These are phyloP conservation scores for Drosophila athabasca DNA, from an alignment of 1,140 invertebrate genomes.

Conservation along the genomic window DNA sequence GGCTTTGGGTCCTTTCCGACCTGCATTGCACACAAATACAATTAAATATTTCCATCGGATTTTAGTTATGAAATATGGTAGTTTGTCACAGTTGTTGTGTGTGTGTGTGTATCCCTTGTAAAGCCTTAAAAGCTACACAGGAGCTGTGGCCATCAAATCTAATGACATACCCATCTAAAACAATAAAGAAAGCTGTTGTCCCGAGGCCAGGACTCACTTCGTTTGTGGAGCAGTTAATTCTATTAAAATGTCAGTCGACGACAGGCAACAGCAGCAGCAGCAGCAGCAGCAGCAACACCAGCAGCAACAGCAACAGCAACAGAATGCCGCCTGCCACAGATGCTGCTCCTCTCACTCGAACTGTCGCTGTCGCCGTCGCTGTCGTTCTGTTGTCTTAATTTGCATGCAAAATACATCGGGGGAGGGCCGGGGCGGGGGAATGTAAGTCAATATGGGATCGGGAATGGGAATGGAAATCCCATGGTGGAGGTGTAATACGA, in stretches of 20 bases:
- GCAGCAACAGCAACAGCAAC: not conserved
- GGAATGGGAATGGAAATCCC: too few relatives aligned
- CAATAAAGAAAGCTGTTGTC: constrained; percentile 41
- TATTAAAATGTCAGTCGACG: constrained; percentile 65
- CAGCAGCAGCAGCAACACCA: too few relatives aligned
- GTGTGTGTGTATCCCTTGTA: too few relatives aligned
- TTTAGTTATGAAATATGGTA: constrained; percentile 42
- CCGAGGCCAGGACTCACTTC: not conserved
- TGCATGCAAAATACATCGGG: constrained; percentile 58
- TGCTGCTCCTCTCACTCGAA: not conserved
- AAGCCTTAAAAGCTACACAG: constrained; percentile 26
- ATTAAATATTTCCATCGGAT: constrained; percentile 35
- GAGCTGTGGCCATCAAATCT: constrained; percentile 42
- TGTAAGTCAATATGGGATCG: too few relatives aligned
- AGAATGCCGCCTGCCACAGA: constrained; percentile 21
- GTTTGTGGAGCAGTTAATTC: constrained; percentile 62
- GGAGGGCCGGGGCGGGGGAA: too few relatives aligned
- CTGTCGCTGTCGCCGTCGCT: constrained; percentile 4
- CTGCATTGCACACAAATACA: constrained; percentile 52
- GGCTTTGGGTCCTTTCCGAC: too few relatives aligned
- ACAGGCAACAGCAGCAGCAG: constrained; percentile 11
- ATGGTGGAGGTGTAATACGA: too few relatives aligned
- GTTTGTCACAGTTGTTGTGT: constrained; percentile 22
- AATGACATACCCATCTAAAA: constrained; percentile 62
- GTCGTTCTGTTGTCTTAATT: constrained; percentile 54